These are phyloP conservation scores for Tiliqua scincoides DNA, from an alignment of 2,113 vertebrate species.

Conservation along the genomic window DNA sequence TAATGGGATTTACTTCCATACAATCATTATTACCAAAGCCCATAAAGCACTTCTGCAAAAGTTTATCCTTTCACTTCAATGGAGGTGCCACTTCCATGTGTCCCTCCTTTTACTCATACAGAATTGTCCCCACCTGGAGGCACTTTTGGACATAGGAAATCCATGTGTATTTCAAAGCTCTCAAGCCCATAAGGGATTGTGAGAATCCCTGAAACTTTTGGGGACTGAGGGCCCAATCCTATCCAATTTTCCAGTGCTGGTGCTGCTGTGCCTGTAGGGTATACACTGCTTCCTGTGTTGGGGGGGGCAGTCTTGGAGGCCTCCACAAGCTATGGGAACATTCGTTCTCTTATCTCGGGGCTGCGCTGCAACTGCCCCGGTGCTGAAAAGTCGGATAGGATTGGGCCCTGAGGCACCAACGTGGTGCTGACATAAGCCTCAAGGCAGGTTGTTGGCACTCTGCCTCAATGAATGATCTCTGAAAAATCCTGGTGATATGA, in stretches of 20 bases:
- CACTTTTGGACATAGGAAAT: background rate
- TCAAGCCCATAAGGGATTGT: background rate
- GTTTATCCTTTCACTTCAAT: background rate
- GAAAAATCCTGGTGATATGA: conserved; percentile 42
- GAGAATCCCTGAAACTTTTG: background rate
- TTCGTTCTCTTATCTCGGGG: no score
- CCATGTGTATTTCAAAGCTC: background rate
- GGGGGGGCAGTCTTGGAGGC: no score
- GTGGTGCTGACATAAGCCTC: conserved; percentile 35
- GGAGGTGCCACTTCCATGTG: background rate
- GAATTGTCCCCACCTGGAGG: background rate
- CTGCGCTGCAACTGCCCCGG: no score
- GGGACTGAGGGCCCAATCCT: no score
- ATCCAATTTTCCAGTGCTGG: no score
- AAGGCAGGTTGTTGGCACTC: conserved; percentile 29
- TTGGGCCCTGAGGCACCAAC: no score
- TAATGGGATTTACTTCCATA: background rate
- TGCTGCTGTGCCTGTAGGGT: no score
- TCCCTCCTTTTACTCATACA: background rate
- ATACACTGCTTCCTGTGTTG: no score
- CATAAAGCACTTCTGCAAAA: background rate
- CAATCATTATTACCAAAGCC: background rate
- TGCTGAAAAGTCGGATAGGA: no score
- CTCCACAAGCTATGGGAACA: no score
- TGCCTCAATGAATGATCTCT: conserved; percentile 43